Conservation (phyloP, 2,888 invertebrate genomes). For the Xanthorhoe spadicearia region DNA sequence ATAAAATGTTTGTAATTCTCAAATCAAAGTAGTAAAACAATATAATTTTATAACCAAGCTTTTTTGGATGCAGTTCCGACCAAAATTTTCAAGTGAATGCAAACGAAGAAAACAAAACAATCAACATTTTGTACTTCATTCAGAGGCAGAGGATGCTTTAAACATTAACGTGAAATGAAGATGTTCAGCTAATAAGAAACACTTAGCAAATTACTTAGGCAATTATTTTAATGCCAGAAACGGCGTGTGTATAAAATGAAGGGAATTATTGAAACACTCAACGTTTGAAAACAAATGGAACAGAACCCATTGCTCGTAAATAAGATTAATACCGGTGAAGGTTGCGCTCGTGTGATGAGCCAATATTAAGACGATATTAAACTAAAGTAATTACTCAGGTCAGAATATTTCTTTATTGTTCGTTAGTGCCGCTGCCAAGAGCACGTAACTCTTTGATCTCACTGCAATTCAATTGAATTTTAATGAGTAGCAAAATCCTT, state of each 20-base stretch:
- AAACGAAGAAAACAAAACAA: background rate
- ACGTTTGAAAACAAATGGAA: conserved; percentile 54
- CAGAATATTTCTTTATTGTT: conserved; percentile 61
- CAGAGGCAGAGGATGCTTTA: conserved; percentile 22
- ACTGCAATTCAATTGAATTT: conserved; percentile 59
- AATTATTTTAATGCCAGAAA: conserved; percentile 38
- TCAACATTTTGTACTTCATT: conserved; percentile 8
- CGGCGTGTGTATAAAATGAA: conserved; percentile 44
- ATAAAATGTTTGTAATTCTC: conserved; percentile 12
- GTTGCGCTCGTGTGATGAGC: conserved; percentile 52
- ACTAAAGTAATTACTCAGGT: conserved; percentile 54
- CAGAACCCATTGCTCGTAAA: conserved; percentile 57
- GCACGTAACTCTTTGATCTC: conserved; percentile 70
- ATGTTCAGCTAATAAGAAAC: conserved; percentile 16
- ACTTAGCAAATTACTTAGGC: conserved; percentile 20
- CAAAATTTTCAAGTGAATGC: conserved; percentile 13
- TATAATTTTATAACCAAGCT: background rate
- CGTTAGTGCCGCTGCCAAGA: conserved; percentile 60
- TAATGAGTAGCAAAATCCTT: conserved; percentile 60
- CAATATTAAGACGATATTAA: conserved; percentile 51
- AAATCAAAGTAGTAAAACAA: background rate
- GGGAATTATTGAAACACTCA: conserved; percentile 46
- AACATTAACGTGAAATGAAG: conserved; percentile 10
- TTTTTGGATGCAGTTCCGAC: conserved; percentile 5
- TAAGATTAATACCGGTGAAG: conserved; percentile 59